phyloP scores from a whole-genome alignment of 37 sponge, comb jelly and placozoan species.

The Geodia barretti region DNA sequence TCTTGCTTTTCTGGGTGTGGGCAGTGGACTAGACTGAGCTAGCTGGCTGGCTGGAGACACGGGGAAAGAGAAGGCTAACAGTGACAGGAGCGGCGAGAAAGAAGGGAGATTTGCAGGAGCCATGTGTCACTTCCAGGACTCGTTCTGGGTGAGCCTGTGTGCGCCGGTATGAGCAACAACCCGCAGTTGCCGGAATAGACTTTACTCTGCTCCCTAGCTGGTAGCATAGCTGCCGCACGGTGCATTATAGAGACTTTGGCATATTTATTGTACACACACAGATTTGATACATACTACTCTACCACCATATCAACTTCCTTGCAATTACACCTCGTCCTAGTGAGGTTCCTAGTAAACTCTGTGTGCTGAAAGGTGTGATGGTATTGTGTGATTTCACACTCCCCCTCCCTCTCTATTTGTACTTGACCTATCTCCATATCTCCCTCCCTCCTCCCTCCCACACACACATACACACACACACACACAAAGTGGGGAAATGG shows the following conservation, averaged over 20 bases:
- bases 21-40: no score
- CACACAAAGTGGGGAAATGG: constrained; percentile 60
- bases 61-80: no score
- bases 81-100: no score
- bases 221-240: not conserved
- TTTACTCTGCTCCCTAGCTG: not conserved
- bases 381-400: not conserved
- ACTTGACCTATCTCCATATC: no score
- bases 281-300: not conserved
- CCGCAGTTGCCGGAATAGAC: not conserved
- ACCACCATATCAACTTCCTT: no score
- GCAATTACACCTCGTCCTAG: no score
- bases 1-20: no score
- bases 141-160: constrained; percentile 8
- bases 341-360: no score
- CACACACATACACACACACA: no score
- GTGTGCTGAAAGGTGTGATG: not conserved
- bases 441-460: no score
- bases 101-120: no score
- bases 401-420: not conserved
- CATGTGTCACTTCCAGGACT: constrained; percentile 7
- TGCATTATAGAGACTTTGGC: not conserved
- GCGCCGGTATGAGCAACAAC: not conserved
- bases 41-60: no score
- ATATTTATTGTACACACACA: not conserved